A percentile compares a stretch with the other conserved stretches of the same genome.
Conservation (phyloP, 2,113 vertebrate species). For the Theristicus caerulescens region DNA sequence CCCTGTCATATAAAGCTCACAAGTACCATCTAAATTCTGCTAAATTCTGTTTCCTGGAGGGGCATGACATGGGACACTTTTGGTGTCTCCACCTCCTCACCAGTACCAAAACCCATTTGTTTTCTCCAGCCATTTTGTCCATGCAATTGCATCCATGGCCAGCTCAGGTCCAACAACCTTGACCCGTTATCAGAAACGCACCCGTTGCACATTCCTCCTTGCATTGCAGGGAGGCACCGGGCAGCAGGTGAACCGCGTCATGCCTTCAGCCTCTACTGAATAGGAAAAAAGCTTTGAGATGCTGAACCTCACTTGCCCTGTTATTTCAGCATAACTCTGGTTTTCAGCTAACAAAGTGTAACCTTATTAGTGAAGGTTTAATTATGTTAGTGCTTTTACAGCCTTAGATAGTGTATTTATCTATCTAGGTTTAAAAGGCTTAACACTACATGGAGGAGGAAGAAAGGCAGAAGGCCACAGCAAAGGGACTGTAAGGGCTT, state of each 20-base stretch:
- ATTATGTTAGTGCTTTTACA: background rate
- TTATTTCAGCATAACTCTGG: background rate
- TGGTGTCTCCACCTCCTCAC: background rate
- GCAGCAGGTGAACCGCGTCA: background rate
- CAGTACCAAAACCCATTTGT: background rate
- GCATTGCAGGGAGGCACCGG: accelerated
- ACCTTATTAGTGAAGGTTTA: background rate
- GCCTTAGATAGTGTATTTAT: background rate
- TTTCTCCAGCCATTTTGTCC: accelerated
- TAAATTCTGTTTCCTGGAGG: background rate
- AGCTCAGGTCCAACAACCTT: background rate
- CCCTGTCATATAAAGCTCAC: background rate
- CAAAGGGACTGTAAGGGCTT: background rate
- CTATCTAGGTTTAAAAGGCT: background rate
- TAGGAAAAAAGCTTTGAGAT: background rate
- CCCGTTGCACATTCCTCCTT: accelerated
- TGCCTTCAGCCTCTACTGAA: accelerated
- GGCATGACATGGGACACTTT: background rate
- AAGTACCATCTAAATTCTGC: no score
- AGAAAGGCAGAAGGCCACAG: constrained; percentile 11
- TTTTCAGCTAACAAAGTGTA: background rate
- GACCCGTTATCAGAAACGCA: accelerated
- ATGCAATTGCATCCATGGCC: accelerated
- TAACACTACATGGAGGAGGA: background rate
- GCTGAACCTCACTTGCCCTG: background rate